Evolutionary conservation across 2,797 vertebrate species (phyloP).

Genomic region (Rhinella marina): DNA sequence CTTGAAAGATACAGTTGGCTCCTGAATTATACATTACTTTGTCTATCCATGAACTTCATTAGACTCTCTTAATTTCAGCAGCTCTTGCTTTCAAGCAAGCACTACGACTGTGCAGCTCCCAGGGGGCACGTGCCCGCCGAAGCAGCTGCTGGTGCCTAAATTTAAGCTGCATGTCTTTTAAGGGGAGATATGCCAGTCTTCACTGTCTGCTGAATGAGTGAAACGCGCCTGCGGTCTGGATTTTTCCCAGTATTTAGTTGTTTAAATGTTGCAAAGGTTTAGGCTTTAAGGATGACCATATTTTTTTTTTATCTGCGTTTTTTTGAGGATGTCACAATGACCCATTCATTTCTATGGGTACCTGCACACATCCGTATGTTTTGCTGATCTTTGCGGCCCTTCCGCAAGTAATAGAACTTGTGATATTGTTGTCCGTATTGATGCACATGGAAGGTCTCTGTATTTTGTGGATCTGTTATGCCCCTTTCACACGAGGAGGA

Average conservation of each 20-base stretch:
- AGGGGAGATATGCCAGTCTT: not conserved
- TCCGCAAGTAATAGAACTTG: too few species aligned
- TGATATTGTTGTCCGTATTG: too few species aligned
- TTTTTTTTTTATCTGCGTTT: too few species aligned
- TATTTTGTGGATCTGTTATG: too few species aligned
- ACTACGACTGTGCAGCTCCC: not conserved
- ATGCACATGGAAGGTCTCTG: too few species aligned
- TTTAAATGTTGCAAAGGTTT: not conserved
- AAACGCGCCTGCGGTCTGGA: not conserved
- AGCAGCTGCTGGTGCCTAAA: conserved; percentile 11
- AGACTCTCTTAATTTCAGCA: conserved; percentile 9
- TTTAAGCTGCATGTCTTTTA: not conserved
- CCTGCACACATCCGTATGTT: too few species aligned
- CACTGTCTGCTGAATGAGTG: not conserved
- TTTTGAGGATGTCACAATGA: too few species aligned
- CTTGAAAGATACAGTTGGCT: conserved; percentile 1
- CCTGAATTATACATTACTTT: conserved; percentile 25
- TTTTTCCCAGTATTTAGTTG: too few species aligned
- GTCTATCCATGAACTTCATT: conserved; percentile 20
- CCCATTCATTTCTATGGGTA: too few species aligned
- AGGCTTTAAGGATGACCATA: not conserved
- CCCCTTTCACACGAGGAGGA: too few species aligned
- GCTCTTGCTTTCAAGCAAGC: not conserved
- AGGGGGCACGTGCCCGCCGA: not conserved
- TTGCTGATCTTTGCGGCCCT: too few species aligned